Conservation (phyloP, 2,113 vertebrate genomes). For the Vireo altiloquus region DNA sequence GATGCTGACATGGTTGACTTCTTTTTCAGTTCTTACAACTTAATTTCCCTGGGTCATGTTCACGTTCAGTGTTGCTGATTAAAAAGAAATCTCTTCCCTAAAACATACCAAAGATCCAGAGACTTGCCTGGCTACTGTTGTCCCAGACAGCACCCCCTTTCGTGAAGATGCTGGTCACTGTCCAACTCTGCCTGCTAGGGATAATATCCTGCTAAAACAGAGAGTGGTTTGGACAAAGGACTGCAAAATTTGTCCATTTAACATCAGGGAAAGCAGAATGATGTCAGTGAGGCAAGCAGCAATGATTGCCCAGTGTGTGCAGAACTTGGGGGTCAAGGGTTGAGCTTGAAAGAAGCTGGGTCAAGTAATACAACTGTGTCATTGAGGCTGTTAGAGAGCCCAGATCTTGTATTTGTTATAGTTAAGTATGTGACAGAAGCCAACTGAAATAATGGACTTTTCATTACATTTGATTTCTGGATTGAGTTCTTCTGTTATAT, state of each 20-base stretch:
- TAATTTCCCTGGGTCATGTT: conserved; percentile 3
- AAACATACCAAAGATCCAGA: neutral
- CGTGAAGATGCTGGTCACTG: neutral
- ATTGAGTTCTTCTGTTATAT: neutral
- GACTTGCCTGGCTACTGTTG: neutral
- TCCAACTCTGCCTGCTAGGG: neutral
- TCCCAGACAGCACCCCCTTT: neutral
- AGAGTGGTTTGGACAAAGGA: neutral
- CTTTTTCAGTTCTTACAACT: neutral
- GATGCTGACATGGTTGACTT: neutral
- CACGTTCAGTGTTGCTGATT: neutral
- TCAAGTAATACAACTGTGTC: neutral
- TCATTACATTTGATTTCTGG: conserved; percentile 33
- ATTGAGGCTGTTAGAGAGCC: neutral
- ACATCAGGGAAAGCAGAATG: conserved; percentile 4
- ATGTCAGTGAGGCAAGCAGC: neutral
- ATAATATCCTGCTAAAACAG: neutral
- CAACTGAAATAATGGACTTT: conserved; percentile 22
- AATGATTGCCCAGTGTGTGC: neutral
- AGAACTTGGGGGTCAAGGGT: neutral
- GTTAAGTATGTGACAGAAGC: neutral
- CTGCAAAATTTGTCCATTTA: conserved; percentile 25
- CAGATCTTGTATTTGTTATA: neutral
- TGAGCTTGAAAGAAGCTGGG: conserved; percentile 7
- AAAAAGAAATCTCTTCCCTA: neutral